These are phyloP conservation scores for Tilapia sparmanii DNA, from an alignment of 2,113 vertebrate species.

Conservation along the genomic window DNA sequence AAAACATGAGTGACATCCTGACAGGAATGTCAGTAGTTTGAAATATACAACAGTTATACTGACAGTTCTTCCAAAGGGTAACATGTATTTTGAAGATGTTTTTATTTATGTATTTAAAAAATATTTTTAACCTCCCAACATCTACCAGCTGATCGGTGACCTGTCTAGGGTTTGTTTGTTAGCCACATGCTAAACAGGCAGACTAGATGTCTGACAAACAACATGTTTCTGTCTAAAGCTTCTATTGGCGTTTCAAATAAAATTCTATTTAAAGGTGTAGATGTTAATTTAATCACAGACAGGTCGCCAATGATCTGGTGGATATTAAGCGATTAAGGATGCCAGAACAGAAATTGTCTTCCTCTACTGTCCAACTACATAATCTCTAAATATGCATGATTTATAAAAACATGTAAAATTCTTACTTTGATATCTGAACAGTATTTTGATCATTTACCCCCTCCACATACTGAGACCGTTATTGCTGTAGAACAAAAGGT, in stretches of 20 bases:
- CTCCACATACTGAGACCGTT: not conserved
- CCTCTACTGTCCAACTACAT: not conserved
- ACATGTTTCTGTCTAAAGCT: not conserved
- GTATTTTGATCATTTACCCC: not conserved
- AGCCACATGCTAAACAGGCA: not conserved
- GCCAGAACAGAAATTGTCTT: not conserved
- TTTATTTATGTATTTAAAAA: not conserved
- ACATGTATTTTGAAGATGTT: not conserved
- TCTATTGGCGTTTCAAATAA: fast-evolving
- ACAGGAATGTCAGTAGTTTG: not conserved
- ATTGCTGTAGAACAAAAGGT: not conserved
- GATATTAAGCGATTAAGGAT: not conserved
- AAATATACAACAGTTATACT: not conserved
- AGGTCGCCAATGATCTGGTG: not conserved
- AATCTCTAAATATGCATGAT: not conserved
- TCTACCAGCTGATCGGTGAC: not conserved
- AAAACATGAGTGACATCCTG: not conserved
- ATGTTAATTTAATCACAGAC: not conserved
- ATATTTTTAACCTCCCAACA: not conserved
- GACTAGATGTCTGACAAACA: not conserved
- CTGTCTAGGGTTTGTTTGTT: not conserved
- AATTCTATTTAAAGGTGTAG: fast-evolving
- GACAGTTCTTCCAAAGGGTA: not conserved
- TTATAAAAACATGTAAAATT: not conserved
- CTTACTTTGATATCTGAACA: not conserved